Percentiles rank a stretch among this genome's conserved stretches.
Conservation (phyloP, 1,140 invertebrate species). For the Pararge aegeria region DNA sequence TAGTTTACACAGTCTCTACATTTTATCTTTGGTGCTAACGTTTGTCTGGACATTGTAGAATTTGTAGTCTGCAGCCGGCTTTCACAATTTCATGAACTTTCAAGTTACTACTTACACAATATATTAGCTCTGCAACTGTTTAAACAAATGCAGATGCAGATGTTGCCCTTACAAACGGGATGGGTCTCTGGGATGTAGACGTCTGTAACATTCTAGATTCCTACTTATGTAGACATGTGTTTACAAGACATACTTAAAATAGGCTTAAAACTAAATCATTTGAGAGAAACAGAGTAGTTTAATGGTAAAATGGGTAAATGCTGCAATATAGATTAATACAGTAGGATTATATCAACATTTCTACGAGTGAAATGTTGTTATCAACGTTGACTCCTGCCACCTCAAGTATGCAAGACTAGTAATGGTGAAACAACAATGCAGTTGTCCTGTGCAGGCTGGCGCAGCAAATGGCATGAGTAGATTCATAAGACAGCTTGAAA, state of each 20-base stretch:
- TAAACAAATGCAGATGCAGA: slow-evolving; percentile 23
- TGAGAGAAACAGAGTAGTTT: neutral
- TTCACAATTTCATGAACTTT: slow-evolving; percentile 23
- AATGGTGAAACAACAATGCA: slow-evolving; percentile 1
- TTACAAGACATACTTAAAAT: slow-evolving; percentile 12
- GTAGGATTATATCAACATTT: neutral
- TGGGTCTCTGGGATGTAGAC: slow-evolving; percentile 23
- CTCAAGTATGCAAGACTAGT: neutral
- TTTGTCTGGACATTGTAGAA: neutral
- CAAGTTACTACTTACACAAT: slow-evolving; percentile 27
- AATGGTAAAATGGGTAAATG: neutral
- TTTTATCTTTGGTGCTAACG: neutral
- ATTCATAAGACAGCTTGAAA: slow-evolving; percentile 7
- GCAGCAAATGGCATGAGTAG: neutral
- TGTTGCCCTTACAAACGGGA: slow-evolving; percentile 25
- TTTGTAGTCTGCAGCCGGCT: slow-evolving; percentile 11
- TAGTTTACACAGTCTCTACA: neutral
- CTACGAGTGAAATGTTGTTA: neutral
- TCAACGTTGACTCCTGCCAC: neutral
- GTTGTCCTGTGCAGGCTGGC: neutral
- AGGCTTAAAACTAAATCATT: neutral
- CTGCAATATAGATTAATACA: neutral
- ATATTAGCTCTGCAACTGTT: slow-evolving; percentile 20
- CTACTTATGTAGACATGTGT: slow-evolving; percentile 28
- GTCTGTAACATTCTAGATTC: slow-evolving; percentile 31